Base-by-base conservation (phyloP, 37 sponge, comb jelly and placozoan species). In the Axinella damicornis region DNA sequence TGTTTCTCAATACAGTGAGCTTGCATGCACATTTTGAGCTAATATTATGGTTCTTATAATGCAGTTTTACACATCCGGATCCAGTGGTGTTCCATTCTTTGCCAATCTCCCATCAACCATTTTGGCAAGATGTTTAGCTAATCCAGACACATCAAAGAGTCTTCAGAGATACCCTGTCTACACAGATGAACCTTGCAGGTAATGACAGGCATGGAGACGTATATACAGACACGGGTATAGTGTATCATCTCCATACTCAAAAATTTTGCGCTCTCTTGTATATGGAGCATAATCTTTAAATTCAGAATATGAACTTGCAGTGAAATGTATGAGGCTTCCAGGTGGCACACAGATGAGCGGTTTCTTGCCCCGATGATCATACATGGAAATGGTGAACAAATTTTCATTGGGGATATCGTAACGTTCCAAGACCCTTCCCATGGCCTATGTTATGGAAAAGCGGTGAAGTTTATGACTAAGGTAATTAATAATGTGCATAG, bases 61-160 rank as follows among this genome's bases (percentile, higher is more conserved):
- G 62, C 62, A 61, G 62, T 25, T 27, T 25, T 11, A 61, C 62
- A 61, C n/a, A 22, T 2, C n/a, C 27, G n/a, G n/a, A n/a, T n/a
- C n/a, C n/a, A 25, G 25, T 27, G 38, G 73, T 20, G 40, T 52
- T 6, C 73, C 73, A 53, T 73, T 52, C 53, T 73, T 41, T 34
- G 40, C 30, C 24, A 31, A 24, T 52, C 22, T 40, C 18, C 28
- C 52, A 17, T 53, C 52, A 25, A 46, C 40, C 22, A 34, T 73
- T 30, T 24, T 73, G 39, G 28, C 22, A 52, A 37, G 39, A 27
- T 73, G 73, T 40, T 22, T 73, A n/a, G 46, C 40, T 41, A 73
- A 24, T 20, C 73, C 54, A 24, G 28, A 31, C 30, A 46, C 40
- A 52, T 36, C 73, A 21, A 40, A 24, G 17, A 52, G n/a, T 41